Evolutionary conservation across 2,113 vertebrate species (phyloP), one percentile per base, ranked within the genome.

Genomic region (Heliornis fulica): DNA sequence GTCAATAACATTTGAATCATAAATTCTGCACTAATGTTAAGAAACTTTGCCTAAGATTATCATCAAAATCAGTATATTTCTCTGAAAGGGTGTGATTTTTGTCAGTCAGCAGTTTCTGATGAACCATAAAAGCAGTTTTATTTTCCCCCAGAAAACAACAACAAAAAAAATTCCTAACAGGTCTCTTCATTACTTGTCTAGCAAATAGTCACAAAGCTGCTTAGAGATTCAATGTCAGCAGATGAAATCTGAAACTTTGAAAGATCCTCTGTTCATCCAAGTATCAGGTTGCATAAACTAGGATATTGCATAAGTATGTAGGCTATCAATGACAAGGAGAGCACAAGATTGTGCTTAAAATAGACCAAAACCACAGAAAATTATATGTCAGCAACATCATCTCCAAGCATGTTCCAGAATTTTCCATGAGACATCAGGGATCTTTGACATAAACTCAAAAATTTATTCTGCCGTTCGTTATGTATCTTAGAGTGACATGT

Each of bases 361-460:
- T 90, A 95, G 91, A 70, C 36, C 59, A 64, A 89, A 91, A 85
- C 95, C 46, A 80, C 50, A 86, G 64, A 93, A 94, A 90, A 88
- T 34, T 11, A 9, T 81, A 84, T 68, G 71, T 95, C 90, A 92
- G 88, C 90, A 90, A 86, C 94, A 95, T 83, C 13, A 75, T 80
- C 68, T 90, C 56, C 60, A 80, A 89, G 16, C 45, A 54, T 86
- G 54, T 86, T 93, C 83, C 46, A 92, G 83, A 90, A 86, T 97
- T 94, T 96, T 92, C 63, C 59, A 78, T 50, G 54, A 93, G 88
- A 66, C 80, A 84, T 72, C 83, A 68, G 38, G 10, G 74, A 89
- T 95, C 85, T 96, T 93, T 96, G 93, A 96, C 88, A 79, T 68
- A 38, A 88, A 54, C 48, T 74, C 11, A 29, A 81, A 91, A 91